Evolutionary conservation across 2,113 vertebrate genomes (phyloP), one percentile per base, ranked within the genome.

Genomic region (Coryphaenoides rupestris): DNA sequence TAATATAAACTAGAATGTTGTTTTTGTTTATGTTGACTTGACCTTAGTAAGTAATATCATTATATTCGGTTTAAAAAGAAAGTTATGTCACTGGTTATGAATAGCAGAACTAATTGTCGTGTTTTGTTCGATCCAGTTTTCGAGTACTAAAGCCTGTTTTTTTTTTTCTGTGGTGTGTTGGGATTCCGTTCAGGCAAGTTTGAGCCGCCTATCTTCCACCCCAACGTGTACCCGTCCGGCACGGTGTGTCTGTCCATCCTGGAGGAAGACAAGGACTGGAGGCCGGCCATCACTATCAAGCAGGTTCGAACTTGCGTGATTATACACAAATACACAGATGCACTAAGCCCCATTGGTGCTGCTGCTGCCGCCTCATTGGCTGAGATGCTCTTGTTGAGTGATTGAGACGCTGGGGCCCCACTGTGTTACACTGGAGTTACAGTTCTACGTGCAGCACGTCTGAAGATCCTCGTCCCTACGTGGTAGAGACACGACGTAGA

Each of bases 241-340:
- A 98, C 95, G 0, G 97, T 99, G 78, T 98, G 97, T 83, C 93
- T 99, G 85, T 98, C 96, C 60, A 98, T 99, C 90, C 87, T 98
- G 87, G 96, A 99, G 90, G 96, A 98, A 79, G 97, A 98, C 86
- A 98, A 98, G 83, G 96, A 98, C 89, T 98, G 97, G 96, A 93
- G 96, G 91, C 96, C 96, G 52, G 96, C 97, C 85, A 98, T 99
- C 92, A 98, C 96, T 70, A 98, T 99, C 87, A 98, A 99, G 91
- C 96, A 98, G 85, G 84, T 86, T 7, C 10, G 33, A 40, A 40
- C 33, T 7, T 12, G 13, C 33, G 9, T n/a, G n/a, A n/a, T n/a
- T n/a, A n/a, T 10, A 40, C 33, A 12, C 33, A 1, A 7, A 10
- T 6, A 40, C 9, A 40, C 33, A 5, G 4, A 40, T n/a, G n/a